Conservation (phyloP, 1,140 invertebrate genomes). For the Eulimnadia texana region DNA sequence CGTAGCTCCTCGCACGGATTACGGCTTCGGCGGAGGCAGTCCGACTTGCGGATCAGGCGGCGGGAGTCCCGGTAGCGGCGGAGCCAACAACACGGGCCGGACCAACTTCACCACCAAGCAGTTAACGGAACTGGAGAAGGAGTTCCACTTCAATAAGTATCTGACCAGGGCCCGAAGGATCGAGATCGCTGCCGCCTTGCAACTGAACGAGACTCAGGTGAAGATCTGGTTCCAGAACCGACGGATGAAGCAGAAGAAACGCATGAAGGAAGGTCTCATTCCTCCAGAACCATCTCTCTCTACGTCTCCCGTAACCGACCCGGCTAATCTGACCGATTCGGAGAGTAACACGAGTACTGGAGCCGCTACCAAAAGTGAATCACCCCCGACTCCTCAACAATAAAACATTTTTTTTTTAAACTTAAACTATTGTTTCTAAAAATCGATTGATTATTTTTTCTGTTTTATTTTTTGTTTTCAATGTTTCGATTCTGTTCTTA, state of each 20-base stretch:
- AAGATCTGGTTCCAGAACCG: conserved; percentile 89
- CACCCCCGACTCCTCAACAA: conserved; percentile 17
- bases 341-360: conserved; percentile 12
- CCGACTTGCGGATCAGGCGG: conserved; percentile 14
- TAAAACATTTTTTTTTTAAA: neutral
- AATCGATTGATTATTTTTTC: neutral
- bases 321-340: conserved; percentile 15
- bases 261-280: conserved; percentile 77
- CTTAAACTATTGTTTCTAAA: too few species aligned
- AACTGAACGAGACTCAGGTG: conserved; percentile 93
- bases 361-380: conserved; percentile 16
- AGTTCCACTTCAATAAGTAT: conserved; percentile 99
- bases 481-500: neutral
- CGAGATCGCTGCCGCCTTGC: conserved; percentile 89
- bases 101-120: conserved; percentile 99
- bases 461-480: neutral
- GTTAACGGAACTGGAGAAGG: conserved; percentile 94
- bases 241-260: conserved; percentile 85
- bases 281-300: conserved; percentile 36
- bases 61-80: conserved; percentile 41
- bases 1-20: conserved; percentile 21
- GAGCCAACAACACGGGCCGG: conserved; percentile 45
- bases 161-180: conserved; percentile 87
- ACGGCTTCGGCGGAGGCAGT: conserved; percentile 15
- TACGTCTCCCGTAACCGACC: conserved; percentile 15